Conservation (phyloP, 2,797 vertebrate genomes). For the Tiaroga cobitis region DNA sequence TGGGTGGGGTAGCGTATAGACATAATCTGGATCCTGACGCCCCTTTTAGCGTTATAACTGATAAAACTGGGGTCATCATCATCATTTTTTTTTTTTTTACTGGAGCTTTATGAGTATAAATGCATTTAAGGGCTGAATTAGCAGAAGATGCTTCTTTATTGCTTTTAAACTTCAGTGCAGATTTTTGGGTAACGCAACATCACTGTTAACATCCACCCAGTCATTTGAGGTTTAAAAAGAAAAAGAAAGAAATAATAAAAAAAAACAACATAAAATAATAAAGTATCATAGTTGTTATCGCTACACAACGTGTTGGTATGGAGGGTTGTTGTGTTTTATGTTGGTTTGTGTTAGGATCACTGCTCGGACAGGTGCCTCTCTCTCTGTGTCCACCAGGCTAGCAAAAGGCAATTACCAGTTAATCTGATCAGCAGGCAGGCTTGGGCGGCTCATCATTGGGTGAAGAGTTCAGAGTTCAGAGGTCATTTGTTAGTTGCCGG, state of each 20-base stretch:
- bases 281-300: slow-evolving; percentile 70
- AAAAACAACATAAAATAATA: slow-evolving; percentile 66
- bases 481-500: slow-evolving; percentile 99
- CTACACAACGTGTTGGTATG: slow-evolving; percentile 79
- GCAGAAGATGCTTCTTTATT: slow-evolving; percentile 88
- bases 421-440: slow-evolving; percentile 99
- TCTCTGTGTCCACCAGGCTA: slow-evolving; percentile 99
- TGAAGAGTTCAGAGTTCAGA: slow-evolving; percentile 99
- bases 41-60: slow-evolving; percentile 39
- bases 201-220: slow-evolving; percentile 86
- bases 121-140: slow-evolving; percentile 74
- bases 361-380: slow-evolving; percentile 91
- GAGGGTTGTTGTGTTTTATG: slow-evolving; percentile 77
- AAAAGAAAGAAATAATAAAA: slow-evolving; percentile 72
- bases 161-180: slow-evolving; percentile 99
- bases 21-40: slow-evolving; percentile 33
- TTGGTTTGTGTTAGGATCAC: slow-evolving; percentile 81
- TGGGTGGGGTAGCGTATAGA: slow-evolving; percentile 51
- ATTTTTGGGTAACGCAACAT: slow-evolving; percentile 85
- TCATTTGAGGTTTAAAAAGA: slow-evolving; percentile 77
- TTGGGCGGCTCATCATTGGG: slow-evolving; percentile 99
- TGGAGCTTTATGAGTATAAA: slow-evolving; percentile 70
- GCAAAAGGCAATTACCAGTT: slow-evolving; percentile 99
- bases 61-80: background rate
- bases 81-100: slow-evolving; percentile 5